Evolutionary conservation across 2,113 vertebrate species (phyloP).

Genomic region (Nycticorax nycticorax): DNA sequence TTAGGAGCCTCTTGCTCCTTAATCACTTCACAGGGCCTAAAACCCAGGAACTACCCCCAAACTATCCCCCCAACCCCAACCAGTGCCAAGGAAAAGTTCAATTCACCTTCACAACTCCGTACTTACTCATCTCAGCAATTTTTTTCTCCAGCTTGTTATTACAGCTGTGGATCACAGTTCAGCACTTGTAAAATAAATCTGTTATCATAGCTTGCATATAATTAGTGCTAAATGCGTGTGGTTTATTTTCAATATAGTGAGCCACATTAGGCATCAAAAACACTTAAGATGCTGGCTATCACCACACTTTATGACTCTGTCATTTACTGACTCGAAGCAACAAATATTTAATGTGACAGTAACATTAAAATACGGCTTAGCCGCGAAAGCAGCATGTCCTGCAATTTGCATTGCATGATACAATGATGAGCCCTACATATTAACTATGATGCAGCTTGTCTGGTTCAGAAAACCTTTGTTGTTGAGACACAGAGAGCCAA

Average conservation of each 20-base stretch:
- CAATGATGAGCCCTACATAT: neutral
- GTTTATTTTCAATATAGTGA: conserved; percentile 64
- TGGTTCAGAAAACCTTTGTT: neutral
- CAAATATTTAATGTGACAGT: conserved; percentile 69
- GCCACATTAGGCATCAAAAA: conserved; percentile 52
- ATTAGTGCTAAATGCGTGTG: conserved; percentile 66
- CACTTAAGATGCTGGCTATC: conserved; percentile 63
- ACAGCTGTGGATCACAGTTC: conserved; percentile 66
- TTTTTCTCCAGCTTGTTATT: conserved; percentile 44
- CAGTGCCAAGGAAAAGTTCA: conserved; percentile 4
- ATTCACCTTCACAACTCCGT: neutral
- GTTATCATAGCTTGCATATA: conserved; percentile 53
- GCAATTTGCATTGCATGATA: conserved; percentile 9
- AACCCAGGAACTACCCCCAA: neutral
- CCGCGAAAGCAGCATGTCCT: conserved; percentile 11
- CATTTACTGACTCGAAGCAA: conserved; percentile 55
- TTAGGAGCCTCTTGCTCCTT: neutral
- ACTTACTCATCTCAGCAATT: neutral
- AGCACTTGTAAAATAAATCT: conserved; percentile 64
- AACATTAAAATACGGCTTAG: conserved; percentile 42
- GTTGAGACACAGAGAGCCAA: neutral
- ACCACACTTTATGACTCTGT: conserved; percentile 56
- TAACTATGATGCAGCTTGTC: neutral
- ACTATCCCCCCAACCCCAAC: neutral
- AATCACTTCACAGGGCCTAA: neutral